Evolutionary conservation across 2,797 vertebrate species (phyloP), one percentile per base, ranked within the genome.

Genomic region (Mus minutoides): DNA sequence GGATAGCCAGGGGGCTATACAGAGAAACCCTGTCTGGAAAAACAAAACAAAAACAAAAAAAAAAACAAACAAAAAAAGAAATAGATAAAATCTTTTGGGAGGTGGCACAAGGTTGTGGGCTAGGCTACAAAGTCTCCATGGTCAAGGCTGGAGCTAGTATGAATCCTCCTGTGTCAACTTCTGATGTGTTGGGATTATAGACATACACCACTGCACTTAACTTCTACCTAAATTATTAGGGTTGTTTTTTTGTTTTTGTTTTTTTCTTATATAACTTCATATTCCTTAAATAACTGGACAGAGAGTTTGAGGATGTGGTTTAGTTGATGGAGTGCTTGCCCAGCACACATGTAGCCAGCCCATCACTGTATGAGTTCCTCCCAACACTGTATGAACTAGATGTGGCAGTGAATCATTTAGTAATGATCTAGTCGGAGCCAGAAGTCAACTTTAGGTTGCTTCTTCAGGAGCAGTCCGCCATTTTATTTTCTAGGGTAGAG

Each of bases 221-320:
- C 31, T 64, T 64, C 58, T 67, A 49, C 83, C 34, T 85, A 67
- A 69, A 85, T 52, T 49, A 31, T 67, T 93, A 49, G 46, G 83
- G 22, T 40, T 76, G 8, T 22, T 22, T 40, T 43, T 24, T 76
- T 43, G n/a, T n/a, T n/a, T n/a, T n/a, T n/a, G n/a, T 75, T 22
- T 64, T 64, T 67, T 67, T 3, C 26, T 77, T 49, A 40, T 31
- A 77, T 77, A 49, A 46, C 43, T 49, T 77, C 26, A 14, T 43
- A 43, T 52, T 49, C 8, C 43, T 52, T 78, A 93, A 96, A 88
- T 95, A 95, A 92, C 29, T 87, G 49, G 22, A 71, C 13, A 54
- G 11, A 54, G 54, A 82, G 64, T 62, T 71, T 69, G 34, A 52
- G 22, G 34, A 17, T 87, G 22, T 26, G 8, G 84, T 71, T 62